phyloP scores from a whole-genome alignment of 1,140 invertebrate species.

The Cydia splendana region DNA sequence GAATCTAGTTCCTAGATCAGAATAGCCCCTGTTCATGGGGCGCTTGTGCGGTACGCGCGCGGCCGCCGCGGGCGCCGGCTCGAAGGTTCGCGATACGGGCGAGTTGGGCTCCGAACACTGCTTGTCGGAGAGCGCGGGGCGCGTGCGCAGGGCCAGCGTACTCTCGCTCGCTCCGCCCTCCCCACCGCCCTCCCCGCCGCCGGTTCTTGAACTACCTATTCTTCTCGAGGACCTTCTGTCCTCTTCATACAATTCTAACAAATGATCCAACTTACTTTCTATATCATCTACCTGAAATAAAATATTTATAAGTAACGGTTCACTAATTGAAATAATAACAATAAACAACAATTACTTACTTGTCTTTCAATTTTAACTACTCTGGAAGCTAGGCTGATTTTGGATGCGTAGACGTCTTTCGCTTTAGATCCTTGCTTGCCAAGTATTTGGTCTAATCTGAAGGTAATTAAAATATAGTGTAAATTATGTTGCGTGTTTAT shows the following conservation, averaged over 20 bases:
- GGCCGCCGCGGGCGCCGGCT: constrained; percentile 55
- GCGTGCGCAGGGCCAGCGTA: constrained; percentile 62
- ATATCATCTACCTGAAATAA: constrained; percentile 92
- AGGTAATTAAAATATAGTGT: constrained; percentile 43
- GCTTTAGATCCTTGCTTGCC: constrained; percentile 96
- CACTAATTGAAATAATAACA: constrained; percentile 20
- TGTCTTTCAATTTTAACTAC: constrained; percentile 97
- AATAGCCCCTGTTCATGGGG: constrained; percentile 88
- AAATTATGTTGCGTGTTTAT: neutral
- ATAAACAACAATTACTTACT: constrained; percentile 79
- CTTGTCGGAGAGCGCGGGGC: constrained; percentile 86
- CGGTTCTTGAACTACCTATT: constrained; percentile 56
- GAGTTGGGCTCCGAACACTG: constrained; percentile 90
- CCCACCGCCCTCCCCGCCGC: constrained; percentile 37
- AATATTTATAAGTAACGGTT: constrained; percentile 34
- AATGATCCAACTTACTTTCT: constrained; percentile 94
- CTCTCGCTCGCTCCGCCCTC: constrained; percentile 50
- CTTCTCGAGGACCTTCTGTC: constrained; percentile 86
- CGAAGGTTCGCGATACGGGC: constrained; percentile 75
- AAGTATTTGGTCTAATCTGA: constrained; percentile 95
- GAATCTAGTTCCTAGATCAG: constrained; percentile 89
- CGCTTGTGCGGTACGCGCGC: constrained; percentile 67
- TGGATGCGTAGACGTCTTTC: constrained; percentile 96
- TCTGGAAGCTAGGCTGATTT: constrained; percentile 94
- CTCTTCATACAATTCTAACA: constrained; percentile 95